Conservation (phyloP, 2,113 vertebrate genomes). For the Ctenomys sociabilis region DNA sequence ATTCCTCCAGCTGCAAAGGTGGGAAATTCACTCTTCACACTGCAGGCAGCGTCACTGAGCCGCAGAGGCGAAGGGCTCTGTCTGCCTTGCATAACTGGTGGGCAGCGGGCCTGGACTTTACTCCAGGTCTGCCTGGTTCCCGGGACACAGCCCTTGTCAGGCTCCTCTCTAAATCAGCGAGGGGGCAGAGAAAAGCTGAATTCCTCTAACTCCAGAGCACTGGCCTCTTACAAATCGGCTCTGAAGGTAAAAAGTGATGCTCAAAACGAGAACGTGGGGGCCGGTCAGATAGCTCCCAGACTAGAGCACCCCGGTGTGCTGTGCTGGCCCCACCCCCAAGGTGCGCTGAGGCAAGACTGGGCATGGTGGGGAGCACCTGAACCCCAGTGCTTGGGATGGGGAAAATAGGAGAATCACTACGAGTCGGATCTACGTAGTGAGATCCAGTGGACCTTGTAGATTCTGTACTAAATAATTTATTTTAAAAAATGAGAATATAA, state of each 20-base stretch:
- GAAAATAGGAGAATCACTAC: too few relatives aligned
- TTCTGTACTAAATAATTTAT: neutral
- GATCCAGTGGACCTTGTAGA: too few relatives aligned
- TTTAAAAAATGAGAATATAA: too few relatives aligned
- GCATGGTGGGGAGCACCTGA: too few relatives aligned
- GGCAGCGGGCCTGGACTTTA: fast-evolving
- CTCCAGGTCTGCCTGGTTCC: fast-evolving
- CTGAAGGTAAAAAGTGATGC: neutral
- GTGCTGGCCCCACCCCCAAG: too few relatives aligned
- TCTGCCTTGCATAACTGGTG: fast-evolving
- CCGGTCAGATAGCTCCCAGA: neutral
- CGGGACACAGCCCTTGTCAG: neutral
- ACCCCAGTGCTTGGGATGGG: too few relatives aligned
- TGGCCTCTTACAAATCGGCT: neutral
- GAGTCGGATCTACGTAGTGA: too few relatives aligned
- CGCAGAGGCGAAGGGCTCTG: neutral
- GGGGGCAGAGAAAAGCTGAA: neutral
- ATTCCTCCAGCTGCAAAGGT: too few relatives aligned
- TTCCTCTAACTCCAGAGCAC: neutral
- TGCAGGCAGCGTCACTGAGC: fast-evolving
- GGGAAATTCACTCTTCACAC: neutral
- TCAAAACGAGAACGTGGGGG: neutral
- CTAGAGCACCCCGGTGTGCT: neutral
- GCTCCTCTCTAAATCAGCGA: fast-evolving
- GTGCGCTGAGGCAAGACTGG: too few relatives aligned